Percentiles rank a stretch among this genome's conserved stretches.
These are phyloP conservation scores for Danio jaintianensis DNA, from an alignment of 2,797 vertebrate genomes.

Conservation along the genomic window DNA sequence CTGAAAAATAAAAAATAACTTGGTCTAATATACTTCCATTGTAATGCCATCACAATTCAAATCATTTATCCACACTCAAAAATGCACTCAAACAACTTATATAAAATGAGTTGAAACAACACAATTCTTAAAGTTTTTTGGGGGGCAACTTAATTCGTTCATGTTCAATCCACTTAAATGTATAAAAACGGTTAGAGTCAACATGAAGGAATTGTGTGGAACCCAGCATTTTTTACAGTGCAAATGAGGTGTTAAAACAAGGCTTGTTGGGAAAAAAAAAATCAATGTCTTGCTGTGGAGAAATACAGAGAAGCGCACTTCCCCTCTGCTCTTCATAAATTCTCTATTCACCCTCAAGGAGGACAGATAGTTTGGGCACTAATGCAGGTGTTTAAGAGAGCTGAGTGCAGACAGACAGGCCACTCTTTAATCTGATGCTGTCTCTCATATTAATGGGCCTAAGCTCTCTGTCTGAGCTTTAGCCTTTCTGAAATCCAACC, in stretches of 20 bases:
- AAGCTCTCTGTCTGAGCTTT: conserved; percentile 37
- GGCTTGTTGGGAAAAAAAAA: neutral
- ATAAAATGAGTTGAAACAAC: too few relatives aligned
- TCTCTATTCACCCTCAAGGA: neutral
- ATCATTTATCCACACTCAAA: too few relatives aligned
- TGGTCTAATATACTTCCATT: too few relatives aligned
- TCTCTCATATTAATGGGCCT: conserved; percentile 37
- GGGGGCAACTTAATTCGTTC: too few relatives aligned
- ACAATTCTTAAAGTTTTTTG: too few relatives aligned
- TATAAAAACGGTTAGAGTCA: too few relatives aligned
- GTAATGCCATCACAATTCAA: too few relatives aligned
- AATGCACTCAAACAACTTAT: too few relatives aligned
- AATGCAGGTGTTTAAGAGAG: conserved; percentile 39
- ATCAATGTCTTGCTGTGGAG: neutral
- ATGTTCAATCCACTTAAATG: too few relatives aligned
- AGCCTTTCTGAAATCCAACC: conserved; percentile 39
- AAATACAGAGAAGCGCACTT: conserved; percentile 10
- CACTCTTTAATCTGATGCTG: conserved; percentile 31
- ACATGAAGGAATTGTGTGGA: too few relatives aligned
- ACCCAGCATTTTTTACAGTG: too few relatives aligned
- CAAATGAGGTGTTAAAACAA: conserved; percentile 2
- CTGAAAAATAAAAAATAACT: too few relatives aligned
- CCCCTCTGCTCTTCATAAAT: conserved; percentile 24
- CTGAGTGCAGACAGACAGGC: conserved; percentile 2
- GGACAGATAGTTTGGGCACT: conserved; percentile 32